A percentile compares a stretch with the other conserved stretches of the same genome.
phyloP scores from a whole-genome alignment of 2,797 vertebrate genomes.

The Crenuchus spilurus region DNA sequence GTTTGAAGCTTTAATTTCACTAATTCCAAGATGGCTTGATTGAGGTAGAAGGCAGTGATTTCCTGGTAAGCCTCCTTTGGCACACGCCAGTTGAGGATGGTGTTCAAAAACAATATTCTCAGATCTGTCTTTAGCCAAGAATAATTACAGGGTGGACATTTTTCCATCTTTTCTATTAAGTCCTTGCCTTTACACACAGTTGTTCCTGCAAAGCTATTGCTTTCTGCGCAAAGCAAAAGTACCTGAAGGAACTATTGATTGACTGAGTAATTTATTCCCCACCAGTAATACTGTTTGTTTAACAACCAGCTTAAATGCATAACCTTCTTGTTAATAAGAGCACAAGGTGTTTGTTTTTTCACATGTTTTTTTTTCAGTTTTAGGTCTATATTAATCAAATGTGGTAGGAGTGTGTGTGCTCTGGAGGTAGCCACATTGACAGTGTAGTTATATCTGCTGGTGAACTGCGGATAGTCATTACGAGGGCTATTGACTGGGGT shows the following conservation, averaged over 20 bases:
- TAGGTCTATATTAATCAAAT: slow-evolving; percentile 3
- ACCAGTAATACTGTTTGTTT: slow-evolving; percentile 10
- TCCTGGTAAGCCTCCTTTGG: not conserved
- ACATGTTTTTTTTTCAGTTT: not conserved
- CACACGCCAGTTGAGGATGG: not conserved
- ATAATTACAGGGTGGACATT: not conserved
- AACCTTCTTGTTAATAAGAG: not conserved
- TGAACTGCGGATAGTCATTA: slow-evolving; percentile 31
- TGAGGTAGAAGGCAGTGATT: not conserved
- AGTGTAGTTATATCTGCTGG: slow-evolving; percentile 39
- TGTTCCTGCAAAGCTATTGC: not conserved
- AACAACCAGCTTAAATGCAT: not conserved
- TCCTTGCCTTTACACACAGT: not conserved
- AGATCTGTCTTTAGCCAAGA: no score
- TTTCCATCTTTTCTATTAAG: not conserved
- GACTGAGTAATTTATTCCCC: not conserved
- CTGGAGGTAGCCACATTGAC: slow-evolving; percentile 21
- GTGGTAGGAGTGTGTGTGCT: slow-evolving; percentile 1
- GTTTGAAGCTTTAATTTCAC: not conserved
- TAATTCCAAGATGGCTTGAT: not conserved
- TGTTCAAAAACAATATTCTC: no score
- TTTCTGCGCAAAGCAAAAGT: not conserved
- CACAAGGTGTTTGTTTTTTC: not conserved
- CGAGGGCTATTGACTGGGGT: slow-evolving; percentile 42
- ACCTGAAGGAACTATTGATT: not conserved